Evolutionary conservation across 2,888 invertebrate genomes (phyloP).

Genomic region (Synergus umbraculus): DNA sequence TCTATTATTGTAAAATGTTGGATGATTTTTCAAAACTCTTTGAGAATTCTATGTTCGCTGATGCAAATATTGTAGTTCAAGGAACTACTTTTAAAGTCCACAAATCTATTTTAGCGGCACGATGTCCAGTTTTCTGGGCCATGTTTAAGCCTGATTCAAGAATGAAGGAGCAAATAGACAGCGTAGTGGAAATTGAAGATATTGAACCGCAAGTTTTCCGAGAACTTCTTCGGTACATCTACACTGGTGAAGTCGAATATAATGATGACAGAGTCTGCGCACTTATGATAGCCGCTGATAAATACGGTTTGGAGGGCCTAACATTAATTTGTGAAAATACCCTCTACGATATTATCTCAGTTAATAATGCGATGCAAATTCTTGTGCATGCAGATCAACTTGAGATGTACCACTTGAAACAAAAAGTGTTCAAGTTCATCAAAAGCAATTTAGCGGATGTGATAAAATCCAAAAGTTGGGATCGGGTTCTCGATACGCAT

Average conservation of each 20-base stretch:
- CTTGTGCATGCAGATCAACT: not conserved
- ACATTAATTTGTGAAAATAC: slow-evolving; percentile 33
- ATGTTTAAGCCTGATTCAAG: slow-evolving; percentile 34
- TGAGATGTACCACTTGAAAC: not conserved
- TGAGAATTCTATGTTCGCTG: not conserved
- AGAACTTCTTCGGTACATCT: slow-evolving; percentile 34
- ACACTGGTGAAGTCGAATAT: slow-evolving; percentile 20
- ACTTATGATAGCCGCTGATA: slow-evolving; percentile 33
- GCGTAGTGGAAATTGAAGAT: not conserved
- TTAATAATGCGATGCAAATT: not conserved
- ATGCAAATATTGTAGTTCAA: not conserved
- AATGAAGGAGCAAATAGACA: slow-evolving; percentile 38
- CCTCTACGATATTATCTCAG: not conserved
- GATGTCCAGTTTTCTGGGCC: slow-evolving; percentile 34
- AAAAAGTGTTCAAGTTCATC: not conserved
- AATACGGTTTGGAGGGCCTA: slow-evolving; percentile 32
- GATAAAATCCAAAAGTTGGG: not conserved
- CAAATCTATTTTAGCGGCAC: slow-evolving; percentile 17
- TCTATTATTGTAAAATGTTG: not conserved
- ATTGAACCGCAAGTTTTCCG: not conserved
- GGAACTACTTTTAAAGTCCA: not conserved
- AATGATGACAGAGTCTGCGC: not conserved
- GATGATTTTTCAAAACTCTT: not conserved
- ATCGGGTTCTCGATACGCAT: not conserved
- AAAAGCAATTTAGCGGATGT: not conserved